Percentiles rank a stretch among this genome's conserved stretches.
phyloP scores from a whole-genome alignment of 2,797 vertebrate species.

The Scyliorhinus canicula region DNA sequence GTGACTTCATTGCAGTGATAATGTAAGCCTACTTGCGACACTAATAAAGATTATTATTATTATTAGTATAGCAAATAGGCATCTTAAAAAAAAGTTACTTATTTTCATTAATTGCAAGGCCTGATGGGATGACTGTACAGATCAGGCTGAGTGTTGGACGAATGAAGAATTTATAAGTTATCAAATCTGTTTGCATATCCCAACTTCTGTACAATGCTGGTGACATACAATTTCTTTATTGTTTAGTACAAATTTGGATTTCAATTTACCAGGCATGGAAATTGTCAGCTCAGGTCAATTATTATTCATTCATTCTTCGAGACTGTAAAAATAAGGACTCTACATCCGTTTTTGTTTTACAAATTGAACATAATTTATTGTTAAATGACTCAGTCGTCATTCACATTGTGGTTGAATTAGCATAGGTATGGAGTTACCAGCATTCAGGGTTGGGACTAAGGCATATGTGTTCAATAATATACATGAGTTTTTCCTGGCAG shows the following conservation, averaged over 20 bases:
- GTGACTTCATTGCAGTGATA: too few species aligned
- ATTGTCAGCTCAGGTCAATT: background rate
- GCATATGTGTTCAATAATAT: background rate
- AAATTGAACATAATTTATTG: background rate
- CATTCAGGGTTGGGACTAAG: background rate
- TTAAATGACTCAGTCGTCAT: background rate
- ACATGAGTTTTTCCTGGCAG: background rate
- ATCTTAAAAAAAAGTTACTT: background rate
- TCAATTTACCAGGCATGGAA: background rate
- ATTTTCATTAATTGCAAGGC: background rate
- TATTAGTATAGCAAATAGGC: too few species aligned
- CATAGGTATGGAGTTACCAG: background rate
- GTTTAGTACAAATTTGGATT: background rate
- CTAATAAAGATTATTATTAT: too few species aligned
- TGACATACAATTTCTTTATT: background rate
- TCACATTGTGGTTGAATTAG: background rate
- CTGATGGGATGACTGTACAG: background rate
- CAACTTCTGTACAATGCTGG: background rate
- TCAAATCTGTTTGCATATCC: background rate
- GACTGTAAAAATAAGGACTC: background rate
- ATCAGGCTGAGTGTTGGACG: background rate
- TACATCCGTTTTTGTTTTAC: background rate
- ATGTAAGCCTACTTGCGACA: too few species aligned
- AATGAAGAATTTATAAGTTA: background rate
- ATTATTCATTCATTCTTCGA: background rate